Evolutionary conservation across 1,140 invertebrate genomes (phyloP), one percentile per base, ranked within the genome.

Genomic region (Drosophila miranda): DNA sequence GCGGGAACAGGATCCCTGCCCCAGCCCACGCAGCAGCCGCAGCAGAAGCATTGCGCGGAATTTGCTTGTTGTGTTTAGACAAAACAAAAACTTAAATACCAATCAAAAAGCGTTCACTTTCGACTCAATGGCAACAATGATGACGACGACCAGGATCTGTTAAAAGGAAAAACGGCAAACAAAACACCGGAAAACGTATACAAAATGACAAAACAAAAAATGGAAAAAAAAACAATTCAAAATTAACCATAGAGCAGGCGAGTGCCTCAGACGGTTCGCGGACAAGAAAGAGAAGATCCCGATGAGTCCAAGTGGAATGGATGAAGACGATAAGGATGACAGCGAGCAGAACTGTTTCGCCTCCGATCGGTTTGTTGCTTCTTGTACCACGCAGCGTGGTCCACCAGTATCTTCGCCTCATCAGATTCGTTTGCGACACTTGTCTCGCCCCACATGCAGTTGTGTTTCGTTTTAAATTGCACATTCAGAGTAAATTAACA

Each of bases 1-100:
- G 60, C 38, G 61, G 64, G 44, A 56, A 44, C 43, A 62, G 30
- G 61, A 63, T 49, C 16, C 34, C 63, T 14, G 28, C 34, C 56
- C 54, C 51, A 73, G 49, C 42, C 43, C 44, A 53, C 51, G 58
- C 28, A 38, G 44, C 50, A 57, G 42, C 61, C 62, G 75, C 53
- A 74, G 69, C 67, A 81, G 73, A 16, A 16, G 16, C 63, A 80
- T 81, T 78, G 74, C 69, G 58, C 64, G 81, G 81, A 75, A 60
- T 74, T 84, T 86, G 81, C 81, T 86, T 75, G 80, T 84, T 86
- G 66, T 86, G 69, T 87, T 80, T 72, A 81, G 77, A 84, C 63
- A 60, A 78, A 87, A 66, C 19, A 38, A 57, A 61, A 74, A 58
- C 43, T 38, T 70, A 76, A 77, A 74, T 67, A 79, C 46, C 59